Evolutionary conservation across 2,888 invertebrate species (phyloP).

Genomic region (Drosophila neotestacea): DNA sequence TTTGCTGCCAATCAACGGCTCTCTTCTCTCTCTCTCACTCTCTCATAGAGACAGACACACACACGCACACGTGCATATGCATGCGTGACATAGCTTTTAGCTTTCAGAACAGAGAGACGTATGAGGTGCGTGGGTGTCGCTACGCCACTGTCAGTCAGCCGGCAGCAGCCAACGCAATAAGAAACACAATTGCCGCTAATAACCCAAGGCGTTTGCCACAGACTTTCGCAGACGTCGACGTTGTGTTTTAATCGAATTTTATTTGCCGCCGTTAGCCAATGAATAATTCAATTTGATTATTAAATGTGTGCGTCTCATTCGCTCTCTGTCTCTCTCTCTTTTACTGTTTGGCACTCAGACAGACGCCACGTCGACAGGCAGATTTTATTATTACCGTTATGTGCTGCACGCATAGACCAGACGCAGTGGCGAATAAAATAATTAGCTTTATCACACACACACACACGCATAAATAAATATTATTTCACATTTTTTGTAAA

Average conservation of each 20-base stretch:
- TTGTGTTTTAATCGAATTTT: slow-evolving; percentile 77
- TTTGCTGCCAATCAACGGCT: slow-evolving; percentile 39
- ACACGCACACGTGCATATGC: slow-evolving; percentile 14
- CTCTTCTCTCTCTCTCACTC: slow-evolving; percentile 13
- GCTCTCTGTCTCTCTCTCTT: slow-evolving; percentile 1
- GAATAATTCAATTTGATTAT: slow-evolving; percentile 80
- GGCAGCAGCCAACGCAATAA: slow-evolving; percentile 68
- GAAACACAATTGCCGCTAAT: slow-evolving; percentile 78
- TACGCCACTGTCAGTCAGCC: slow-evolving; percentile 25
- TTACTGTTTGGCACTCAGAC: slow-evolving; percentile 13
- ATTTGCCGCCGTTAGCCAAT: slow-evolving; percentile 81
- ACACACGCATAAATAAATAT: slow-evolving; percentile 17
- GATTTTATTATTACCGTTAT: slow-evolving; percentile 75
- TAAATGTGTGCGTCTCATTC: slow-evolving; percentile 54
- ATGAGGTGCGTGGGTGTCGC: slow-evolving; percentile 51
- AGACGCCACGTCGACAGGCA: slow-evolving; percentile 39
- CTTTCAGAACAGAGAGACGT: slow-evolving; percentile 24
- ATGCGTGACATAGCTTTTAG: slow-evolving; percentile 62
- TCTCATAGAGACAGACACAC: slow-evolving; percentile 1
- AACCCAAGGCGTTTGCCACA: slow-evolving; percentile 68
- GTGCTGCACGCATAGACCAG: slow-evolving; percentile 61
- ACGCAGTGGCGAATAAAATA: slow-evolving; percentile 47
- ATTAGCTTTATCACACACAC: slow-evolving; percentile 38
- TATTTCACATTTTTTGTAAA: slow-evolving; percentile 25
- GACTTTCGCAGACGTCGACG: slow-evolving; percentile 42